Conservation (phyloP, 2,113 vertebrate species). For the Mus pahari region DNA sequence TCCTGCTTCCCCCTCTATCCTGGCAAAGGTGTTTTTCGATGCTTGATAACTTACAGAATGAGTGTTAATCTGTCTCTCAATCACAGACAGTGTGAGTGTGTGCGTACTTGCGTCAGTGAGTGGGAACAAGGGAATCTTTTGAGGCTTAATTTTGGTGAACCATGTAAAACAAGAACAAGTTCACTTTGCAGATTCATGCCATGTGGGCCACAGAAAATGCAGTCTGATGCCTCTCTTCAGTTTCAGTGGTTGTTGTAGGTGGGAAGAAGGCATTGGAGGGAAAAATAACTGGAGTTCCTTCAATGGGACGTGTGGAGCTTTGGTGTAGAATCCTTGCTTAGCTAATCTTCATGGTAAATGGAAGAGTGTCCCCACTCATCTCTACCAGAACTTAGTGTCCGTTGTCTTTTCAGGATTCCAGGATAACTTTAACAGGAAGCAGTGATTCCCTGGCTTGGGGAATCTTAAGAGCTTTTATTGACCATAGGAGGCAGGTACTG, state of each 20-base stretch:
- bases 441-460: background rate
- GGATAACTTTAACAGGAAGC: background rate
- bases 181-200: background rate
- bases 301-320: background rate
- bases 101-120: background rate
- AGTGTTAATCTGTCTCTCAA: background rate
- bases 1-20: background rate
- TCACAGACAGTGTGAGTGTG: background rate
- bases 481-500: background rate
- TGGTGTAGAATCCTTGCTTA: background rate
- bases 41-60: background rate
- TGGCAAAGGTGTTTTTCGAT: background rate
- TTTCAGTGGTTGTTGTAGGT: background rate
- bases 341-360: background rate
- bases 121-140: background rate
- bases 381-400: background rate
- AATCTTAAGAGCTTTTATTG: background rate
- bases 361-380: background rate
- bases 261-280: too few relatives aligned
- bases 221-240: background rate
- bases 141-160: constrained; percentile 3
- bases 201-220: background rate
- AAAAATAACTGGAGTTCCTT: background rate
- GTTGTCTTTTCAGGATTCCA: background rate
- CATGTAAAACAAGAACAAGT: background rate